Base-by-base conservation (phyloP, 2,888 invertebrate species). In the Myopa tessellatipennis region DNA sequence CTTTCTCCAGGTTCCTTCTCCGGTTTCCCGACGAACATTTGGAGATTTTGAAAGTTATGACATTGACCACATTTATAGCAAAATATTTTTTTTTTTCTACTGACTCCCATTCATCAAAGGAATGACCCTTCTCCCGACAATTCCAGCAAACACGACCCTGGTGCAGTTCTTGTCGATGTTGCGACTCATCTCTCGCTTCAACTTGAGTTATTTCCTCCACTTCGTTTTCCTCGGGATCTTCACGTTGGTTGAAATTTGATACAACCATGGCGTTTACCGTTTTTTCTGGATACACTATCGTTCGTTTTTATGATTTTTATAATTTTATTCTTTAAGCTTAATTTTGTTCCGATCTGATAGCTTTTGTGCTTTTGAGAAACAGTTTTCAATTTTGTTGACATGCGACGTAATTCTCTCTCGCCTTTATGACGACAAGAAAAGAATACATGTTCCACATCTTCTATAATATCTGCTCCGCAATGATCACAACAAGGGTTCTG, bases 1-100 rank as follows among this genome's bases (percentile, higher is more conserved):
- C 52, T 26, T 34, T 38, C 10, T 1, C 40, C 68, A 55, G 12
- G 55, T n/a, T 52, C 68, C 52, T 45, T 8, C 26, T 52, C n/a
- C 7, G 16, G 75, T 75, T 75, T 75, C 68, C 68, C 75, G 61
- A 26, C n/a, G 26, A 6, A 61, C 61, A 61, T 26, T 26, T 61
- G 10, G 61, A 5, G 10, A 6, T 7, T 26, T 26, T 61, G 4
- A 3, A 34, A 10, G 61, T 61, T 26, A 61, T n/a, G 18, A 61
- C 61, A 26, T 61, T 26, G 4, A 4, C 61, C 61, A n/a, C 61
- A 61, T n/a, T 61, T 61, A 61, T 61, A 61, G 6, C 2, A 18
- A 10, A 18, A 12, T 14, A 61, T 10, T 26, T 26, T 26, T 26
- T 26, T 26, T 2, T 26, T 61, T 26, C 26, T 26, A 26, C 26